These are phyloP conservation scores for Steinernema carpocapsae DNA, from an alignment of 2,888 invertebrate genomes.

Conservation along the genomic window DNA sequence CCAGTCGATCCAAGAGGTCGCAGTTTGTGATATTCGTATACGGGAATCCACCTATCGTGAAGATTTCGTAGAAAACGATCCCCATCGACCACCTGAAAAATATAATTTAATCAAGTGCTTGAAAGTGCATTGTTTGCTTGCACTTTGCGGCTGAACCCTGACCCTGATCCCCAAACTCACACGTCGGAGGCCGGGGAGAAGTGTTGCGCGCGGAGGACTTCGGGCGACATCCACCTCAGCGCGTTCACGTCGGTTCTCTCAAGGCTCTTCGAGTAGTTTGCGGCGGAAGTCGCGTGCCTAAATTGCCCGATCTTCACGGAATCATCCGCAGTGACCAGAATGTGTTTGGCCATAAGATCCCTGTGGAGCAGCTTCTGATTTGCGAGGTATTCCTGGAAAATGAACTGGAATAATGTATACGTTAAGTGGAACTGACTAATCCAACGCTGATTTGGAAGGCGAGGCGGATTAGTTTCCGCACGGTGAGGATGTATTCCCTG, in stretches of 20 bases:
- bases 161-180: background rate
- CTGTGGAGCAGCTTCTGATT: conserved; percentile 13
- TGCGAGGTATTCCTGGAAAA: background rate
- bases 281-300: background rate
- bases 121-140: no score
- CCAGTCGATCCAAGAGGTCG: background rate
- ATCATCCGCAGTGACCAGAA: conserved; percentile 17
- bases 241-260: conserved; percentile 21
- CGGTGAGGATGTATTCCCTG: conserved; percentile 3
- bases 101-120: no score
- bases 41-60: conserved; percentile 1
- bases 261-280: conserved; percentile 17
- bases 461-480: background rate
- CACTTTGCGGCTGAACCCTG: no score
- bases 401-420: background rate
- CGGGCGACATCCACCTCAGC: conserved; percentile 11
- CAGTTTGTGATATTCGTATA: conserved; percentile 8
- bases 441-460: conserved; percentile 16
- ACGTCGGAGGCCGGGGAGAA: background rate
- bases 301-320: conserved; percentile 23
- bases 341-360: conserved; percentile 13
- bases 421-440: background rate
- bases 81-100: conserved; percentile 14
- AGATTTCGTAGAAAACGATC: conserved; percentile 10
- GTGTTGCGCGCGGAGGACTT: conserved; percentile 1